phyloP scores from a whole-genome alignment of 2,113 vertebrate species.

The Salvelinus fontinalis region DNA sequence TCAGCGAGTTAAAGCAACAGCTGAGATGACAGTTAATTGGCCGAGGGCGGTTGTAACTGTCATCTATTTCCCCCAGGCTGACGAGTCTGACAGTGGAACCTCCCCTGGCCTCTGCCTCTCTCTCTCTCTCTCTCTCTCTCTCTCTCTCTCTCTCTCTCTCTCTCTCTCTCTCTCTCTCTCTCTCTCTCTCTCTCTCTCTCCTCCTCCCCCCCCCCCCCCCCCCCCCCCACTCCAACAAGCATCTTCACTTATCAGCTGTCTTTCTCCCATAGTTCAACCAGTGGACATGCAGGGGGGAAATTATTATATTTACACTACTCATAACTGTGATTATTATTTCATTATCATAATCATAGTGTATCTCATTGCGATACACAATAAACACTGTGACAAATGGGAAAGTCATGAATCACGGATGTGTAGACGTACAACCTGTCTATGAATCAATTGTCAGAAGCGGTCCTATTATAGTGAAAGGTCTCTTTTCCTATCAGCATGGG shows the following conservation, averaged over 20 bases:
- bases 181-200: no score
- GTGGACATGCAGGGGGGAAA: slow-evolving; percentile 59
- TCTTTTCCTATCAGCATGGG: slow-evolving; percentile 62
- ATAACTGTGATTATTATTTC: slow-evolving; percentile 71
- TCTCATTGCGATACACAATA: slow-evolving; percentile 74
- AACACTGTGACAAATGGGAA: slow-evolving; percentile 72
- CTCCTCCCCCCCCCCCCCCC: background rate
- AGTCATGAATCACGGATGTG: slow-evolving; percentile 72
- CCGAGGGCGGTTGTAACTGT: slow-evolving; percentile 76
- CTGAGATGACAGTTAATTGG: slow-evolving; percentile 80
- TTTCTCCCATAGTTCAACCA: slow-evolving; percentile 73
- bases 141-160: no score
- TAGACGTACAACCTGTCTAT: slow-evolving; percentile 62
- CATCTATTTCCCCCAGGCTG: slow-evolving; percentile 71
- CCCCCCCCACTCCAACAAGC: slow-evolving; percentile 10
- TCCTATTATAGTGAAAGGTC: slow-evolving; percentile 55
- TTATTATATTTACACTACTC: slow-evolving; percentile 67
- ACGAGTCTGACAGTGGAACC: slow-evolving; percentile 47
- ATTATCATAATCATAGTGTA: slow-evolving; percentile 73
- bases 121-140: background rate
- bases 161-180: no score
- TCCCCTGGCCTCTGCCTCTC: slow-evolving; percentile 45
- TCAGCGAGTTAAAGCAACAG: slow-evolving; percentile 81
- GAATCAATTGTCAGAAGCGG: slow-evolving; percentile 67
- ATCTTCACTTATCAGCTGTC: slow-evolving; percentile 59